Conservation (phyloP, 37 sponge, comb jelly and placozoan genomes). For the Corticium candelabrum region DNA sequence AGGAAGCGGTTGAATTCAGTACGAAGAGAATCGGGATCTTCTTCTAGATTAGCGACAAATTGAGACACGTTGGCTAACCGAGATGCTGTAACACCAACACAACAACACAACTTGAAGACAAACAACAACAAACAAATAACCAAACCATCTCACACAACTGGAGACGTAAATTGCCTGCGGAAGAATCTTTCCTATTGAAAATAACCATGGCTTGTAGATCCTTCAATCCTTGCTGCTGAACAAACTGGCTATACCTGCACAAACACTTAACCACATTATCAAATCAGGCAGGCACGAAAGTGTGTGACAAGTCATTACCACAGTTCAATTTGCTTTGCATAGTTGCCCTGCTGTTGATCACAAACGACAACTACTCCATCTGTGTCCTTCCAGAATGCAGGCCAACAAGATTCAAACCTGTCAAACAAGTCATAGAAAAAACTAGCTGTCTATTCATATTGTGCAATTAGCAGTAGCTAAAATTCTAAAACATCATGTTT, state of each 20-base stretch:
- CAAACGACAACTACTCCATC: conserved; percentile 52
- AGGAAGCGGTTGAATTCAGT: background rate
- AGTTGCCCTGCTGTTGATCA: background rate
- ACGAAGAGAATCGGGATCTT: background rate
- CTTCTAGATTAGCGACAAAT: background rate
- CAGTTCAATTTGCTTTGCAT: background rate
- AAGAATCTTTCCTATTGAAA: background rate
- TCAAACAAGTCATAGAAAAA: too few species aligned
- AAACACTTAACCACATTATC: background rate
- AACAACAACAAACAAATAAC: background rate
- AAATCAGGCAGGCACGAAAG: background rate
- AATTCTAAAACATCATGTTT: too few species aligned
- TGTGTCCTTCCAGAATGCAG: conserved; percentile 56
- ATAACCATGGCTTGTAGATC: background rate
- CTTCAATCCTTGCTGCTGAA: background rate
- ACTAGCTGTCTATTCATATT: too few species aligned
- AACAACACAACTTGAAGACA: background rate
- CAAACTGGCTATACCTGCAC: background rate
- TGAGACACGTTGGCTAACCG: background rate
- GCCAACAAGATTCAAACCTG: conserved; percentile 78
- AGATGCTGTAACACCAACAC: background rate
- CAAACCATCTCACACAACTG: too few species aligned
- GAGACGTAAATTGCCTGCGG: background rate
- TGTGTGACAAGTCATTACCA: too few species aligned
- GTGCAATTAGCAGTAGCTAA: too few species aligned